phyloP scores from a whole-genome alignment of 2,113 vertebrate species.

The Raja brachyura region DNA sequence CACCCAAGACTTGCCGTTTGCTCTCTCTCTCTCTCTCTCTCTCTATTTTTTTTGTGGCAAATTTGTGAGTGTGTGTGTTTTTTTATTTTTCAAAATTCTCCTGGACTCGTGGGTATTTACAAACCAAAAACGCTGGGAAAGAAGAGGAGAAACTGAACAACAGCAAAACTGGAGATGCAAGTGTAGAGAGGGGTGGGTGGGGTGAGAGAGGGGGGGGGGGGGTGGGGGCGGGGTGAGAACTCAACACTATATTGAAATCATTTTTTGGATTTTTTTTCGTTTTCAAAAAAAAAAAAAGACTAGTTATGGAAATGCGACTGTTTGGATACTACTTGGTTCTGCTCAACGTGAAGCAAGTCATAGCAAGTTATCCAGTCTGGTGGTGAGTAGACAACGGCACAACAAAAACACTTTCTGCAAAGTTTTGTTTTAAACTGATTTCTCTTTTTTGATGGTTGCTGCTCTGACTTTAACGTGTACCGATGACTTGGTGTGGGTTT shows the following conservation, averaged over 20 bases:
- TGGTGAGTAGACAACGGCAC: constrained; percentile 66
- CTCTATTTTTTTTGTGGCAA: too few species aligned
- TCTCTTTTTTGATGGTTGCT: too few species aligned
- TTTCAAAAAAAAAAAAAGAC: constrained; percentile 20
- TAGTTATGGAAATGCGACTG: constrained; percentile 69
- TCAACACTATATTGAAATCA: too few species aligned
- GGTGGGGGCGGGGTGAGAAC: too few species aligned
- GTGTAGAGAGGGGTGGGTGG: too few species aligned
- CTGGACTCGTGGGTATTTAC: constrained; percentile 38
- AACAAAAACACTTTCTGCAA: neutral
- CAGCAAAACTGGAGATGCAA: constrained; percentile 10
- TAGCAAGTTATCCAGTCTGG: constrained; percentile 85
- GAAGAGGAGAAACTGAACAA: constrained; percentile 45
- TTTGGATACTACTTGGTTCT: constrained; percentile 79
- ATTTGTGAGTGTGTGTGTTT: too few species aligned
- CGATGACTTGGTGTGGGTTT: neutral
- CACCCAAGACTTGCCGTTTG: constrained; percentile 48
- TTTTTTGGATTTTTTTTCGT: too few species aligned
- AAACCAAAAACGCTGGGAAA: neutral
- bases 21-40: too few species aligned
- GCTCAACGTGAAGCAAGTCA: constrained; percentile 68
- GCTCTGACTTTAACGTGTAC: constrained; percentile 11
- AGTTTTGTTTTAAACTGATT: constrained; percentile 39
- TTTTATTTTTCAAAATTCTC: too few species aligned
- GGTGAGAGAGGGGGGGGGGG: too few species aligned